Percentiles rank a stretch among this genome's conserved stretches.
Conservation (phyloP, 2,888 invertebrate genomes). For the Noctua comes region DNA sequence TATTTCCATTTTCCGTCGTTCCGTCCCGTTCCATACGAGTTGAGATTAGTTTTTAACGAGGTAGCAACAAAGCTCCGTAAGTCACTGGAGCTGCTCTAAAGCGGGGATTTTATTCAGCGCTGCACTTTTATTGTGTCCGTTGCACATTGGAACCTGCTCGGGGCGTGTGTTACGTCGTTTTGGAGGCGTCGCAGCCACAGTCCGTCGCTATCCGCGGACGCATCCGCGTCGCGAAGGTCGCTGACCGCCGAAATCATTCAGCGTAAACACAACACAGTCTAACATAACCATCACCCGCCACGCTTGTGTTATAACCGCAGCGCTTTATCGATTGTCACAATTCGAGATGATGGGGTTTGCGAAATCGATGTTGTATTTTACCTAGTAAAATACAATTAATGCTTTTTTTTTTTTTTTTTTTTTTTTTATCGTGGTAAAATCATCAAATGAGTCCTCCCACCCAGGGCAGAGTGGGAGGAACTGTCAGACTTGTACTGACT, state of each 20-base stretch:
- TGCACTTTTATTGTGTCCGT: conserved; percentile 74
- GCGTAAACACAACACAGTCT: conserved; percentile 79
- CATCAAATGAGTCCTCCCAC: no score
- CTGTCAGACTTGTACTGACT: no score
- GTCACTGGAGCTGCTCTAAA: conserved; percentile 67
- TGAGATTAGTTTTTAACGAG: conserved; percentile 76
- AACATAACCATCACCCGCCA: conserved; percentile 26
- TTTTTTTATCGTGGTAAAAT: no score
- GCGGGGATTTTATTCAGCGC: conserved; percentile 67
- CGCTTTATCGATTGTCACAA: conserved; percentile 39
- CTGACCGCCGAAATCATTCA: conserved; percentile 86
- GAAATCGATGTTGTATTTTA: conserved; percentile 23
- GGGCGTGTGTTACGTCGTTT: conserved; percentile 74
- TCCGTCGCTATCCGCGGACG: conserved; percentile 70
- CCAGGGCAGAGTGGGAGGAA: no score
- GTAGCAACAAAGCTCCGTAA: conserved; percentile 73
- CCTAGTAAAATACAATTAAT: conserved; percentile 33
- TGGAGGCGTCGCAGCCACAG: conserved; percentile 58
- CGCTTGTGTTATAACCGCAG: conserved; percentile 32
- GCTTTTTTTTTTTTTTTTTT: no score
- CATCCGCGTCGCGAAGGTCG: conserved; percentile 85
- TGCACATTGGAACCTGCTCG: conserved; percentile 77
- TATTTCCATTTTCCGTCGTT: conserved; percentile 70
- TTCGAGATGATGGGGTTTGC: conserved; percentile 20
- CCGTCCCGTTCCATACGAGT: conserved; percentile 81